These are phyloP conservation scores for Drosophila sp. DNA, from an alignment of 1,140 invertebrate genomes.

Conservation along the genomic window DNA sequence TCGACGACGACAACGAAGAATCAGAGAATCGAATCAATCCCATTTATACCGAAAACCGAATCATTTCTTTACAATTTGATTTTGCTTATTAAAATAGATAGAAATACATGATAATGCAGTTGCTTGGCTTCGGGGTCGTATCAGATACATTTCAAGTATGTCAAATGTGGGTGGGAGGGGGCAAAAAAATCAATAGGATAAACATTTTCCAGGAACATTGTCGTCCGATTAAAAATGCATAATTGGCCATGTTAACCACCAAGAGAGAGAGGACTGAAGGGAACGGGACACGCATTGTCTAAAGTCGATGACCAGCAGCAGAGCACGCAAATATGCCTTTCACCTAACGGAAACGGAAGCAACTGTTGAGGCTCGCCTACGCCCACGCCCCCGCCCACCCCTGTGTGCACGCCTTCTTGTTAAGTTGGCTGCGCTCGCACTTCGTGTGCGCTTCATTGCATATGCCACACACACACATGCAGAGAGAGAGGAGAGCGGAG, in stretches of 20 bases:
- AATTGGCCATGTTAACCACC: constrained; percentile 46
- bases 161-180: constrained; percentile 36
- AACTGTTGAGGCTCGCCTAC: constrained; percentile 8
- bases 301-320: constrained; percentile 44
- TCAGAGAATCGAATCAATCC: too few relatives aligned
- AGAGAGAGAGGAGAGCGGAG: too few relatives aligned
- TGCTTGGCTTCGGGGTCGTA: constrained; percentile 10
- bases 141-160: constrained; percentile 39
- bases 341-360: constrained; percentile 46
- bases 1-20: too few relatives aligned
- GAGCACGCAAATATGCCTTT: constrained; percentile 47
- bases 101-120: constrained; percentile 12
- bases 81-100: constrained; percentile 52
- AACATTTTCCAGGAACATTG: constrained; percentile 60
- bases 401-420: constrained; percentile 16
- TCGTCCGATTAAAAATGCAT: constrained; percentile 67
- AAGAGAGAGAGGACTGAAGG: not conserved
- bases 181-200: constrained; percentile 62
- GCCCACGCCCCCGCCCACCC: not conserved
- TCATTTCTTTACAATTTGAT: constrained; percentile 50
- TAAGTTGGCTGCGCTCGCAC: constrained; percentile 22
- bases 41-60: constrained; percentile 32
- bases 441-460: constrained; percentile 65
- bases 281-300: constrained; percentile 58
- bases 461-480: constrained; percentile 26